Evolutionary conservation across 2,113 vertebrate genomes (phyloP).

Genomic region (Pelecanus crispus): DNA sequence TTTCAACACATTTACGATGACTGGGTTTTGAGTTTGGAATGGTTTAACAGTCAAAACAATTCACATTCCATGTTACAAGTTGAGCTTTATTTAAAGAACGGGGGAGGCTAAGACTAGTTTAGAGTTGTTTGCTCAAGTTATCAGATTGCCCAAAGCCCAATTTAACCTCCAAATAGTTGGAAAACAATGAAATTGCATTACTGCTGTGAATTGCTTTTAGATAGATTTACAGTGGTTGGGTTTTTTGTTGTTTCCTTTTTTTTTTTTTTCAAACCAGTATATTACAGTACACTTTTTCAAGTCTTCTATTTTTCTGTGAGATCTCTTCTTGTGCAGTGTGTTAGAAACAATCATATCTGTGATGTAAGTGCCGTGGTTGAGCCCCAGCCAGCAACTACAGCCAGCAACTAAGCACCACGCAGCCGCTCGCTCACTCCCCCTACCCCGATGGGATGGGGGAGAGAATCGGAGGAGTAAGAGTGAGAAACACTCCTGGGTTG

Average conservation of each 20-base stretch:
- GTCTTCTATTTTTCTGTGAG: not conserved
- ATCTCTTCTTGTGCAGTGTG: not conserved
- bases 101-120: not conserved
- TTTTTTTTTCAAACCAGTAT: not conserved
- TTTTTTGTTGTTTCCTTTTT: not conserved
- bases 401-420: too few species aligned
- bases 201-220: not conserved
- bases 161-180: not conserved
- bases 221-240: not conserved
- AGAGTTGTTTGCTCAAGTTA: constrained; percentile 43
- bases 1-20: constrained; percentile 66
- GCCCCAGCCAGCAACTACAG: too few species aligned
- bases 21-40: constrained; percentile 61
- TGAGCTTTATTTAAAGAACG: constrained; percentile 50
- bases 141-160: constrained; percentile 2
- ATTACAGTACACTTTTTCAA: not conserved
- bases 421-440: too few species aligned
- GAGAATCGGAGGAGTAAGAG: too few species aligned
- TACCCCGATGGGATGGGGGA: too few species aligned
- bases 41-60: constrained; percentile 65
- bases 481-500: too few species aligned
- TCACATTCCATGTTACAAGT: constrained; percentile 51
- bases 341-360: not conserved
- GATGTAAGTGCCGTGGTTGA: too few species aligned
- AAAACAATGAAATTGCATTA: constrained; percentile 18